A percentile compares a stretch with the other conserved stretches of the same genome.
Evolutionary conservation across 2,888 invertebrate species (phyloP).

Genomic region (Heliconius ismenius): DNA sequence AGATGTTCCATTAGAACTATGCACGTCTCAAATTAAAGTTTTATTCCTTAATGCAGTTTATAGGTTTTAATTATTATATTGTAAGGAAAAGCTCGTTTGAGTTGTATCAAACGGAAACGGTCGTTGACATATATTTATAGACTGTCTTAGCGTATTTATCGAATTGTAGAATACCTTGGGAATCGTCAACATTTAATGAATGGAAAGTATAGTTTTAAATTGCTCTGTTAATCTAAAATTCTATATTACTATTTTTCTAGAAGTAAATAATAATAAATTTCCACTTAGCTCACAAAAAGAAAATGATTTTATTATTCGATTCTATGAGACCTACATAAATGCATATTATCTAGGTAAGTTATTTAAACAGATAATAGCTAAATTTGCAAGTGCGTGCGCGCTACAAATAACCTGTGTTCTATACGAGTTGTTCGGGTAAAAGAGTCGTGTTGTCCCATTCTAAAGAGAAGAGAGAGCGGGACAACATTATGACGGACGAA

Average conservation of each 20-base stretch:
- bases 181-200: neutral
- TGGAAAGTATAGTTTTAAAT: neutral
- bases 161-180: conserved; percentile 32
- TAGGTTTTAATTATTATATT: conserved; percentile 28
- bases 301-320: neutral
- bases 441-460: conserved; percentile 44
- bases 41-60: neutral
- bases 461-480: conserved; percentile 44
- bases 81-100: conserved; percentile 39
- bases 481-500: conserved; percentile 39
- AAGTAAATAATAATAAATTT: too few species aligned
- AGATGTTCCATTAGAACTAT: neutral
- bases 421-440: conserved; percentile 39
- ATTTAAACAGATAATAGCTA: conserved; percentile 44
- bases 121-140: conserved; percentile 55
- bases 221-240: too few species aligned
- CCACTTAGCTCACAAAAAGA: neutral
- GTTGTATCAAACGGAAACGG: conserved; percentile 49
- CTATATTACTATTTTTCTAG: too few species aligned
- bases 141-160: conserved; percentile 35
- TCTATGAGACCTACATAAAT: conserved; percentile 2
- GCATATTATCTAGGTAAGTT: conserved; percentile 43
- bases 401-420: conserved; percentile 59
- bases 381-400: conserved; percentile 56
- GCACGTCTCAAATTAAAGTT: neutral